phyloP scores from a whole-genome alignment of 2,888 invertebrate genomes.

The Ophion ellenae region DNA sequence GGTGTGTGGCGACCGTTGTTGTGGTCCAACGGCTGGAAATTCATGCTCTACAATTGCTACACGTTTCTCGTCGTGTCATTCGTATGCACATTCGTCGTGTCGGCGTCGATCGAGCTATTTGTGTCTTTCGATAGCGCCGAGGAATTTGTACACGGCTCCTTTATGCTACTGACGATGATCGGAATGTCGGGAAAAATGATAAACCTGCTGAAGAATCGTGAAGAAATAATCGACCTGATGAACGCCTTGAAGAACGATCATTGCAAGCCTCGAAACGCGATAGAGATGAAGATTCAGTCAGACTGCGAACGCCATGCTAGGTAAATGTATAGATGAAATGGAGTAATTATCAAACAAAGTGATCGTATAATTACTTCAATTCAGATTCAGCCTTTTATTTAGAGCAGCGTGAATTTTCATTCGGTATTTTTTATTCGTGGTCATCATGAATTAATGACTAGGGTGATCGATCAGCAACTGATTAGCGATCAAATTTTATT shows the following conservation, averaged over 20 bases:
- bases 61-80: constrained; percentile 48
- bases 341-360: not conserved
- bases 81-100: constrained; percentile 42
- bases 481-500: too few relatives aligned
- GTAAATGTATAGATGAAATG: constrained; percentile 1
- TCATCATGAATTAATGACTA: too few relatives aligned
- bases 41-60: constrained; percentile 54
- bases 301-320: constrained; percentile 29
- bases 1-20: constrained; percentile 57
- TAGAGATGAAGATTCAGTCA: constrained; percentile 18
- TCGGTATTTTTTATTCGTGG: too few relatives aligned
- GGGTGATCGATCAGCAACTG: too few relatives aligned
- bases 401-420: not conserved
- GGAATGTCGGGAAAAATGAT: constrained; percentile 43
- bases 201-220: constrained; percentile 52
- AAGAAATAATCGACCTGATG: constrained; percentile 39
- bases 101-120: constrained; percentile 63
- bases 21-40: constrained; percentile 56
- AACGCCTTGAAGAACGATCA: constrained; percentile 12
- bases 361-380: not conserved
- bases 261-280: constrained; percentile 9
- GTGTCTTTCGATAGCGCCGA: constrained; percentile 43
- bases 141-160: constrained; percentile 56
- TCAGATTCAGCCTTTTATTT: not conserved
- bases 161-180: constrained; percentile 50